A percentile compares a stretch with the other conserved stretches of the same genome.
phyloP scores from a whole-genome alignment of 2,797 vertebrate genomes.

The Manis javanica region DNA sequence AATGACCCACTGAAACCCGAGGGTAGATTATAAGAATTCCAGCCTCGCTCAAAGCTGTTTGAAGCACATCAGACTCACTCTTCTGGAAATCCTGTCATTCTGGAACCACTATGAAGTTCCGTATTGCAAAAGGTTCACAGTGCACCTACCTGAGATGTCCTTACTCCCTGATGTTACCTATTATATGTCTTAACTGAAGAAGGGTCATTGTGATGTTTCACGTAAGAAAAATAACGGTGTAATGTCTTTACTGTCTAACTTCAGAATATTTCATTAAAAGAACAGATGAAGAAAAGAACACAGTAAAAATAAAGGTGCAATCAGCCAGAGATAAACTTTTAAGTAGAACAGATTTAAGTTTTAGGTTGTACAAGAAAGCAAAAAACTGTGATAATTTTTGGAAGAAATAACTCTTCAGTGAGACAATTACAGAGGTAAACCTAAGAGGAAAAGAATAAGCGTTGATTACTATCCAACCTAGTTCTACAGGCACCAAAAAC shows the following conservation, averaged over 20 bases:
- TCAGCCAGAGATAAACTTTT: not conserved
- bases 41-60: not conserved
- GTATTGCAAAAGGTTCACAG: not conserved
- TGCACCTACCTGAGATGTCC: not conserved
- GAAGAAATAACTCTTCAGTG: not conserved
- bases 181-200: not conserved
- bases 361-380: not conserved
- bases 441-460: not conserved
- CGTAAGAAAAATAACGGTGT: not conserved
- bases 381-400: slow-evolving; percentile 8
- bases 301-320: slow-evolving; percentile 43
- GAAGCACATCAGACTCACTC: not conserved
- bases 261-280: slow-evolving; percentile 40
- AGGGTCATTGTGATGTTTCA: not conserved
- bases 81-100: not conserved
- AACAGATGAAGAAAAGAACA: slow-evolving; percentile 37
- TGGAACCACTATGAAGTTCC: not conserved
- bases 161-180: not conserved
- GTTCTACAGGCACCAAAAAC: not conserved
- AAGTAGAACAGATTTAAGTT: slow-evolving; percentile 28
- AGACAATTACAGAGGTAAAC: not conserved
- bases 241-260: not conserved
- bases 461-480: not conserved
- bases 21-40: not conserved
- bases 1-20: not conserved